Conservation (phyloP, 2,113 vertebrate species). For the Grus americana region DNA sequence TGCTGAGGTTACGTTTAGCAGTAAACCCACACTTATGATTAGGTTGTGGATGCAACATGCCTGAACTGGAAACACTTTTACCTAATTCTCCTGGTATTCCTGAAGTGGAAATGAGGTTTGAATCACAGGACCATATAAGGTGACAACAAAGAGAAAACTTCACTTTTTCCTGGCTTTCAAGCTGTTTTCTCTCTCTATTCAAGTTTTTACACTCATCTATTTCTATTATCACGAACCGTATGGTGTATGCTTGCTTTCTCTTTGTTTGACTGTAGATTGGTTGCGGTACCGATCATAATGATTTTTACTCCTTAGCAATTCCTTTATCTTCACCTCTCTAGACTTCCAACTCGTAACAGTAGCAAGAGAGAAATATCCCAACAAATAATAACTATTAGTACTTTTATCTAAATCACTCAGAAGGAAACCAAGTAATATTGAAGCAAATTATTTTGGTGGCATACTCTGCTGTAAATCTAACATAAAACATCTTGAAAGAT, state of each 20-base stretch:
- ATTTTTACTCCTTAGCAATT: background rate
- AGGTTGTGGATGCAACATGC: background rate
- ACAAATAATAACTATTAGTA: background rate
- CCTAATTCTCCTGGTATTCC: conserved; percentile 22
- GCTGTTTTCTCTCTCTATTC: background rate
- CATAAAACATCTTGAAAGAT: background rate
- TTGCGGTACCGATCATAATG: background rate
- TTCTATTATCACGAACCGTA: background rate
- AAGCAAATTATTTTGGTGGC: background rate
- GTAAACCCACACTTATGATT: conserved; percentile 6
- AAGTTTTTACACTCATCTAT: background rate
- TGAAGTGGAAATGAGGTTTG: conserved; percentile 15
- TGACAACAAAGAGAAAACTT: background rate
- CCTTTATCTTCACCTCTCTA: background rate
- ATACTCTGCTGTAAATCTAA: conserved; percentile 2
- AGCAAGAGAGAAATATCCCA: background rate
- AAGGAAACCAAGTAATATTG: background rate
- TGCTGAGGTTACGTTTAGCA: background rate
- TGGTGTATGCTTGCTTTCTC: background rate
- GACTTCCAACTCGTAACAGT: background rate
- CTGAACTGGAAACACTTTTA: conserved; percentile 10
- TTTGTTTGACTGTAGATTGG: background rate
- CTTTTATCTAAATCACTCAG: background rate
- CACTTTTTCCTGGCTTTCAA: background rate
- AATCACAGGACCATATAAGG: background rate